Base-by-base conservation (phyloP, 2,797 vertebrate species). In the Aplochiton taeniatus region DNA sequence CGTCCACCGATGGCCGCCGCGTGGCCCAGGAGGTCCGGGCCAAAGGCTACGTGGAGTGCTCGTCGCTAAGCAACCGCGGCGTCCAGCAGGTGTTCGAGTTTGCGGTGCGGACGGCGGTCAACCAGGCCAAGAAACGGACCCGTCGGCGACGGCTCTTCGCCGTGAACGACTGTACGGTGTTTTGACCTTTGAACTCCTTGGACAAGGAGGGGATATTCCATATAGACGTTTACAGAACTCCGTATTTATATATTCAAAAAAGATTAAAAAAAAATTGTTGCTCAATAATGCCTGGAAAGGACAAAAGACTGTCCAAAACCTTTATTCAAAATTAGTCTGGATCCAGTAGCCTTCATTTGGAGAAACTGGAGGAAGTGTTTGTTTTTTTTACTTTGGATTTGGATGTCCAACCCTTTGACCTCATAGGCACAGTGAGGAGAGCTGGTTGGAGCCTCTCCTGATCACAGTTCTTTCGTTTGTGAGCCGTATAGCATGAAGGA, bases 41-140 rank as follows among this genome's bases (percentile, higher is more conserved):
- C 18, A 97, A 97, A 70, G 96, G 95, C 60, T 99, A 98, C 8
- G 58, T 99, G 79, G 98, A 99, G 80, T 99, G 98, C 73, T 99
- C 98, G 0, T 93, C 98, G 8, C 86, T 99, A 4, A 91, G 90
- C 83, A 98, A 98, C 85, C 90, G 96, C 0, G 98, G 98, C 0
- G 95, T 99, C 14, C 95, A 97, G 72, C 95, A 98, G 81, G 97
- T 99, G 43, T 99, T 99, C 14, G 97, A 99, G 78, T 93, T 90
- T 0, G 98, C 96, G 0, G 97, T 98, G 70, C 88, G 96, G 68
- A 96, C 94, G 0, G 96, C 94, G 0, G 87, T 99, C 44, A 95
- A 94, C 50, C 93, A 95, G 74, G 90, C 88, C 69, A 92, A 87
- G 73, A 95, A 90, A 68, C 89, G 87, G 66, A 91, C 85, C 44